Conservation (phyloP, 2,797 vertebrate species). For the Manis pentadactyla region DNA sequence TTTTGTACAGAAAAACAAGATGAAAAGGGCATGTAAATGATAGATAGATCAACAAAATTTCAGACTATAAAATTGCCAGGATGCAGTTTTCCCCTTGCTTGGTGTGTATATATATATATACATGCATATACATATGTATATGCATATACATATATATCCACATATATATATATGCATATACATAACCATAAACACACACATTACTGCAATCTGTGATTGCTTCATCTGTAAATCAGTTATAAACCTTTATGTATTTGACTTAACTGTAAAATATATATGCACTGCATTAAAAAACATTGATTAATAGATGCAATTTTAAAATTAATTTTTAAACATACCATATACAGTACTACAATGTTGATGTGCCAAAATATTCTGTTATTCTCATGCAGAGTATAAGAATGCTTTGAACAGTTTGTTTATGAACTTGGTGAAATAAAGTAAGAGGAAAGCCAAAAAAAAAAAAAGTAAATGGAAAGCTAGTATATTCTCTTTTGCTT, state of each 20-base stretch:
- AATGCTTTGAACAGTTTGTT: conserved; percentile 80
- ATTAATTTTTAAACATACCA: conserved; percentile 82
- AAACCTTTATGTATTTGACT: conserved; percentile 85
- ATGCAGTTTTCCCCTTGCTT: conserved; percentile 83
- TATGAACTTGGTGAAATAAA: conserved; percentile 76
- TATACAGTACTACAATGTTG: conserved; percentile 79
- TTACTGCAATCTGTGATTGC: conserved; percentile 93
- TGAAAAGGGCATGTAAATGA: conserved; percentile 75
- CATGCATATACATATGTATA: background rate
- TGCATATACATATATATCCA: no score
- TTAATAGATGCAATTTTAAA: conserved; percentile 82
- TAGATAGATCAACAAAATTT: conserved; percentile 75
- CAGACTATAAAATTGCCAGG: conserved; percentile 87
- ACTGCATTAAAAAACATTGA: conserved; percentile 83
- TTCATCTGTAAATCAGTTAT: conserved; percentile 84
- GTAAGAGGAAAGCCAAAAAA: conserved; percentile 68
- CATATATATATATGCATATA: background rate
- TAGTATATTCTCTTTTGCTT: conserved; percentile 64
- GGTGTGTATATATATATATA: conserved; percentile 74
- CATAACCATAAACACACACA: conserved; percentile 37
- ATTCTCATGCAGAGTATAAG: conserved; percentile 75
- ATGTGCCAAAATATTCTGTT: conserved; percentile 87
- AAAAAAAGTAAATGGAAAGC: conserved; percentile 27
- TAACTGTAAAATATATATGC: conserved; percentile 86
- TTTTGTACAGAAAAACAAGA: conserved; percentile 81